These are phyloP conservation scores for Campoletis sonorensis DNA, from an alignment of 1,140 invertebrate species.

Conservation along the genomic window DNA sequence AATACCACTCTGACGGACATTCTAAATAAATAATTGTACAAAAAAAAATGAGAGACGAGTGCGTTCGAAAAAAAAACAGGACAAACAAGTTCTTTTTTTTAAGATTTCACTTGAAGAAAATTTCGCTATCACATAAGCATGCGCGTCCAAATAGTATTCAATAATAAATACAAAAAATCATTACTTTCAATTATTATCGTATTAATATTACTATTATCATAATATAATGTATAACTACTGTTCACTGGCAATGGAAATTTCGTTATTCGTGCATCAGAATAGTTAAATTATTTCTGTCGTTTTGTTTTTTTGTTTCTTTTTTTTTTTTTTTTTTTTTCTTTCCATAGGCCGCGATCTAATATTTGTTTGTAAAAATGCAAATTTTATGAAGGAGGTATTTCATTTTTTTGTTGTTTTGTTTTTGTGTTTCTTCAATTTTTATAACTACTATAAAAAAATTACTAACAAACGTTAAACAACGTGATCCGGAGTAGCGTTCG, in stretches of 20 bases:
- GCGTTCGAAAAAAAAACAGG: neutral
- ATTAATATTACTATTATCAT: constrained; percentile 49
- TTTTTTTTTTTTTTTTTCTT: no score
- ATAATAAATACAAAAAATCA: constrained; percentile 61
- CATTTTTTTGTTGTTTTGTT: neutral
- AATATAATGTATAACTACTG: constrained; percentile 56
- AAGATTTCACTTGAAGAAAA: constrained; percentile 27
- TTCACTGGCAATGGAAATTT: constrained; percentile 61
- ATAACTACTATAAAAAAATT: constrained; percentile 62
- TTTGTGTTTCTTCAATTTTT: constrained; percentile 28
- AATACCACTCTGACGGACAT: neutral
- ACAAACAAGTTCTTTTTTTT: neutral
- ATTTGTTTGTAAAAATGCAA: neutral
- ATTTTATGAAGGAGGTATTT: neutral
- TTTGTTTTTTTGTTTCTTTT: no score
- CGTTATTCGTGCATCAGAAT: constrained; percentile 34
- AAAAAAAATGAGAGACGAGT: neutral
- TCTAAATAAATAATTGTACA: constrained; percentile 13
- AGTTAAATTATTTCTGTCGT: constrained; percentile 51
- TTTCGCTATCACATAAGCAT: constrained; percentile 58
- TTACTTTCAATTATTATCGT: constrained; percentile 1
- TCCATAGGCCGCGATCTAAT: constrained; percentile 45
- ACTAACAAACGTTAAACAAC: constrained; percentile 61
- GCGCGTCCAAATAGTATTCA: constrained; percentile 54
- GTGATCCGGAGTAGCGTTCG: constrained; percentile 49